Evolutionary conservation across 2,113 vertebrate species (phyloP).

Genomic region (Podarcis muralis): DNA sequence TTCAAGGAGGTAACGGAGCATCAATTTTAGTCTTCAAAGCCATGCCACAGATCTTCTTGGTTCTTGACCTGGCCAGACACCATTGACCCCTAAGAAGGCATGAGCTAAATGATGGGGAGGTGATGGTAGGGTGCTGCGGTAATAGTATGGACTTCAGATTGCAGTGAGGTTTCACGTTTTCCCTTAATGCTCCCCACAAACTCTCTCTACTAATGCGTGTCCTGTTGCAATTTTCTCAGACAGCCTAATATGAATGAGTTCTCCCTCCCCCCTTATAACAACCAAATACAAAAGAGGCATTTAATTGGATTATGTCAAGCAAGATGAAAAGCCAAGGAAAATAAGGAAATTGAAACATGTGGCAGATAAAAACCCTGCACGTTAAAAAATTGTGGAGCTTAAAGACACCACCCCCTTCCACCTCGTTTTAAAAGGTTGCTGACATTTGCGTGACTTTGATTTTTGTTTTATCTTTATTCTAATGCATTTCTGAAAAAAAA

Average conservation of each 20-base stretch:
- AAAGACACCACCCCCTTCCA: neutral
- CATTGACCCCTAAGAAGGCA: neutral
- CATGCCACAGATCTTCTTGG: neutral
- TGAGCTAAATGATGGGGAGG: neutral
- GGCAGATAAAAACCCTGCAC: neutral
- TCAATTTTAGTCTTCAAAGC: neutral
- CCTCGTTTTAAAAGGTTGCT: neutral
- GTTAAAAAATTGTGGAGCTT: neutral
- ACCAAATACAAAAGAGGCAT: neutral
- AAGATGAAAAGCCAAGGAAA: conserved; percentile 6
- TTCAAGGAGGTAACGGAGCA: neutral
- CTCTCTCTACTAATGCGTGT: neutral
- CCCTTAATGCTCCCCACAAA: neutral
- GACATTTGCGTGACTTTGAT: neutral
- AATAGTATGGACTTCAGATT: neutral
- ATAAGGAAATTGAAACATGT: conserved; percentile 17
- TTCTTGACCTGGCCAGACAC: neutral
- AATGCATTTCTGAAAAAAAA: neutral
- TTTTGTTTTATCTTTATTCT: neutral
- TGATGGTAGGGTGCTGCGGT: neutral
- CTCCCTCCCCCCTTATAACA: neutral
- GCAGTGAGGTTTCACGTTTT: neutral
- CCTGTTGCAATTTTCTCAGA: neutral
- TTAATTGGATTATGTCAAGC: neutral
- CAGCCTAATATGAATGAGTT: neutral